A percentile compares a stretch with the other conserved stretches of the same genome.
These are phyloP conservation scores for Pammene fasciana DNA, from an alignment of 2,888 invertebrate genomes.

Conservation along the genomic window DNA sequence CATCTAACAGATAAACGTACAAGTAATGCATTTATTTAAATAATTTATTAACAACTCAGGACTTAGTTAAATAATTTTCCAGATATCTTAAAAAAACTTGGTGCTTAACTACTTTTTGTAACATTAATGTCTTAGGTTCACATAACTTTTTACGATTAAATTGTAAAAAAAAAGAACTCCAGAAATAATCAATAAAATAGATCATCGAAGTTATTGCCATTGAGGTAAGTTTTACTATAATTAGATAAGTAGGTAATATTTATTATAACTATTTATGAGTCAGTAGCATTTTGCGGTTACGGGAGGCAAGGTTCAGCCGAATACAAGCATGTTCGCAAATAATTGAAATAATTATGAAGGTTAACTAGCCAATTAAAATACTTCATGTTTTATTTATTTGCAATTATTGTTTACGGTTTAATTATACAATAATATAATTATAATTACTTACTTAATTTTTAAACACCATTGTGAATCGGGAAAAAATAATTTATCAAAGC, in stretches of 20 bases:
- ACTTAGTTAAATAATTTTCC: too few species aligned
- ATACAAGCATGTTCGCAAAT: slow-evolving; percentile 5
- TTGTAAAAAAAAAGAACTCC: too few species aligned
- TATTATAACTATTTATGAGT: neutral
- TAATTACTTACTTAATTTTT: neutral
- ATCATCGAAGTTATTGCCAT: neutral
- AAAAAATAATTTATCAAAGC: too few species aligned
- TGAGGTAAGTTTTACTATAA: neutral
- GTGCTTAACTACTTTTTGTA: too few species aligned
- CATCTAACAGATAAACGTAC: too few species aligned
- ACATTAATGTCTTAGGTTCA: too few species aligned
- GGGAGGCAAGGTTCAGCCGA: neutral
- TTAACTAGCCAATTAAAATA: slow-evolving; percentile 4
- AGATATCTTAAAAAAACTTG: too few species aligned
- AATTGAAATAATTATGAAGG: slow-evolving; percentile 6
- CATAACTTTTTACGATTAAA: too few species aligned
- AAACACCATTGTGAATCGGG: too few species aligned
- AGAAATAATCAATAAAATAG: neutral
- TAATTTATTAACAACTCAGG: too few species aligned
- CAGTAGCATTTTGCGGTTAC: slow-evolving; percentile 14
- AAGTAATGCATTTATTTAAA: too few species aligned
- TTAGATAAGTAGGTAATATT: slow-evolving; percentile 4
- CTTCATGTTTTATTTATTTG: slow-evolving; percentile 7
- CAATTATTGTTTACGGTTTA: neutral
- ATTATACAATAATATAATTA: neutral